A percentile compares a stretch with the other conserved stretches of the same genome.
These are phyloP conservation scores for Seira musarum DNA, from an alignment of 2,888 invertebrate genomes.

Conservation along the genomic window DNA sequence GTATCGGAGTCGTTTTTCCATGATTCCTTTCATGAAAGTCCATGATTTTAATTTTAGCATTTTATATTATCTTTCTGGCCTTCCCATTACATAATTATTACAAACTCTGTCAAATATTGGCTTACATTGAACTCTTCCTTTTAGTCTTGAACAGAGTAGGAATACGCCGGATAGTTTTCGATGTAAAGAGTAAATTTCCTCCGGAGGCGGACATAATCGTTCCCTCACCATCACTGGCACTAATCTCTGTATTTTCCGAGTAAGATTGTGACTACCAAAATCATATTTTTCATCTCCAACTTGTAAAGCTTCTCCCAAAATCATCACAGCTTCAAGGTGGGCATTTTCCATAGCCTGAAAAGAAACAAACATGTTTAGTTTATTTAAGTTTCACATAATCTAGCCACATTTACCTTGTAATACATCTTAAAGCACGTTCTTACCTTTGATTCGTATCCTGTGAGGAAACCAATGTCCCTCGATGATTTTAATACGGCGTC, in stretches of 20 bases:
- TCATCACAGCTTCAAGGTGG: conserved; percentile 97
- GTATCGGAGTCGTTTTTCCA: too few relatives aligned
- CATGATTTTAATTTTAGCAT: too few relatives aligned
- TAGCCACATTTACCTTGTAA: neutral
- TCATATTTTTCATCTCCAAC: conserved; percentile 82
- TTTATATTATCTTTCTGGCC: conserved; percentile 30
- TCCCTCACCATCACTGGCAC: conserved; percentile 96
- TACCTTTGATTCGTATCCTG: conserved; percentile 97
- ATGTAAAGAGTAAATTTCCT: conserved; percentile 98
- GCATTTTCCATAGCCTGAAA: conserved; percentile 90
- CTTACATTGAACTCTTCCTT: conserved; percentile 85
- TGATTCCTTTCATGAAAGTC: too few relatives aligned
- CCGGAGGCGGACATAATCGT: conserved; percentile 96
- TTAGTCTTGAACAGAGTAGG: conserved; percentile 79
- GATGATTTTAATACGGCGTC: conserved; percentile 85
- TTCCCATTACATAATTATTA: conserved; percentile 76
- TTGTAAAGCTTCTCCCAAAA: conserved; percentile 95
- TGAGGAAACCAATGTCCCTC: conserved; percentile 92
- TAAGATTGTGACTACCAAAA: conserved; percentile 90
- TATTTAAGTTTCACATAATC: neutral
- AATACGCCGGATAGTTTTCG: conserved; percentile 90
- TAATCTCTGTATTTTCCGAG: conserved; percentile 84
- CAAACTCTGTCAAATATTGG: conserved; percentile 88
- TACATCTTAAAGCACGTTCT: neutral
- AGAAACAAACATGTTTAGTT: neutral